These are phyloP conservation scores for Alosa sapidissima DNA, from an alignment of 2,797 vertebrate species.

Conservation along the genomic window DNA sequence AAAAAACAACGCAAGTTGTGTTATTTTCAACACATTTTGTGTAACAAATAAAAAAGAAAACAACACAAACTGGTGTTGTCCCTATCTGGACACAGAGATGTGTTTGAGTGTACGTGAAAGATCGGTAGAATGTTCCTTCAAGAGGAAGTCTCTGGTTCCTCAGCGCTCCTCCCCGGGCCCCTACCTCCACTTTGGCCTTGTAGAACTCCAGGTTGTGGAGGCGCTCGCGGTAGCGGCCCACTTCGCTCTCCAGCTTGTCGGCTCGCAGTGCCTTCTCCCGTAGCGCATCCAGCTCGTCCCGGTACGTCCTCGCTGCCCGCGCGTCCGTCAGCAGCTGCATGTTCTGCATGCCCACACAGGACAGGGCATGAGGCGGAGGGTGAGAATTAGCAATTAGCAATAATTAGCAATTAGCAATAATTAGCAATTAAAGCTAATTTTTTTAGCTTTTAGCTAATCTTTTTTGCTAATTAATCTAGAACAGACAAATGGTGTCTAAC, in stretches of 20 bases:
- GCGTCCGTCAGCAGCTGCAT: conserved; percentile 86
- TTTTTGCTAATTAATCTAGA: background rate
- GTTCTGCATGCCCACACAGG: conserved; percentile 71
- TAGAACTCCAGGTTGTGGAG: conserved; percentile 92
- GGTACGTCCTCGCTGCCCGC: conserved; percentile 84
- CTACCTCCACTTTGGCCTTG: conserved; percentile 91
- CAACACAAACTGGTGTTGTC: too few species aligned
- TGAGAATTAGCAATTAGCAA: background rate
- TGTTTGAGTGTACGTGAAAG: too few species aligned
- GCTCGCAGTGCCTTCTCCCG: conserved; percentile 88
- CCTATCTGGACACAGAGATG: too few species aligned
- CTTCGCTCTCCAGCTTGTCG: conserved; percentile 92
- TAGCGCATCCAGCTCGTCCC: conserved; percentile 88
- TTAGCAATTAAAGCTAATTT: background rate
- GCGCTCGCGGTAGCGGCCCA: conserved; percentile 86
- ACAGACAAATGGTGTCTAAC: background rate
- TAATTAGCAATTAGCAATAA: too few species aligned
- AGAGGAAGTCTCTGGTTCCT: too few species aligned
- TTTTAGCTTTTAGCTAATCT: too few species aligned
- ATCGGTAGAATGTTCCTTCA: too few species aligned
- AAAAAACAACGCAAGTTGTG: too few species aligned
- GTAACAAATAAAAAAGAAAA: too few species aligned
- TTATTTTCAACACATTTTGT: too few species aligned
- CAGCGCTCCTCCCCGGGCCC: too few species aligned
- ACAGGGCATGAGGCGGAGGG: background rate